These are phyloP conservation scores for Holothuria leucospilota DNA, from an alignment of 53 echinoderm and acorn worm species.

Conservation along the genomic window DNA sequence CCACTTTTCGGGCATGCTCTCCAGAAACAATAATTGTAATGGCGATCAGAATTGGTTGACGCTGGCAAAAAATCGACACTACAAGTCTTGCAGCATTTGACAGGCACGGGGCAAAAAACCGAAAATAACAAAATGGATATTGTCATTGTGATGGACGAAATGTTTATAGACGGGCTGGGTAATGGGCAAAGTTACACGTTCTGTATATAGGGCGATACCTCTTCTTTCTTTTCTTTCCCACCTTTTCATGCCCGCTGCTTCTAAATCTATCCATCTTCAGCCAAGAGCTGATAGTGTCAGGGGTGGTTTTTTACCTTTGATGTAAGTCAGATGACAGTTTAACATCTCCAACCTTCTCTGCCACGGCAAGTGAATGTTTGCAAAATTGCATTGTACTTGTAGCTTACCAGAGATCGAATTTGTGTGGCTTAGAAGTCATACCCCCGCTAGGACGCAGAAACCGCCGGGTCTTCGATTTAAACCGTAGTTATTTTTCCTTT, in stretches of 20 bases:
- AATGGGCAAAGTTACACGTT: neutral
- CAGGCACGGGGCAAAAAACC: neutral
- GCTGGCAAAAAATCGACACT: neutral
- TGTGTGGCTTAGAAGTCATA: too few species aligned
- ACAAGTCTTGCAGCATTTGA: slow-evolving; percentile 11
- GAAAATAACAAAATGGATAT: neutral
- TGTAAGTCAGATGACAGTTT: neutral
- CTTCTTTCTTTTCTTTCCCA: neutral
- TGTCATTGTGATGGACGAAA: neutral
- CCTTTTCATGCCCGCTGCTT: slow-evolving; percentile 18
- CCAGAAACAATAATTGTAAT: slow-evolving; percentile 29
- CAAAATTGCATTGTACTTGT: neutral
- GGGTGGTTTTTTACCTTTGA: neutral
- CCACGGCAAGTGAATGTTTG: slow-evolving; percentile 14
- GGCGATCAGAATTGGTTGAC: neutral
- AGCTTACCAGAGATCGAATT: slow-evolving; percentile 24
- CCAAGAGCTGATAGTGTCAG: slow-evolving; percentile 10
- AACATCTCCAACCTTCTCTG: slow-evolving; percentile 5
- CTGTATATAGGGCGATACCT: slow-evolving; percentile 3
- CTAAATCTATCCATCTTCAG: slow-evolving; percentile 22
- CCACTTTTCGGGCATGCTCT: slow-evolving; percentile 9
- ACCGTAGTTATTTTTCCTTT: too few species aligned
- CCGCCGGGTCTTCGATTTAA: too few species aligned
- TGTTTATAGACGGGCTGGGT: neutral
- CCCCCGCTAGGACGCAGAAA: too few species aligned